Conservation (phyloP, 1,140 invertebrate species). For the Frieseomelitta varia region DNA sequence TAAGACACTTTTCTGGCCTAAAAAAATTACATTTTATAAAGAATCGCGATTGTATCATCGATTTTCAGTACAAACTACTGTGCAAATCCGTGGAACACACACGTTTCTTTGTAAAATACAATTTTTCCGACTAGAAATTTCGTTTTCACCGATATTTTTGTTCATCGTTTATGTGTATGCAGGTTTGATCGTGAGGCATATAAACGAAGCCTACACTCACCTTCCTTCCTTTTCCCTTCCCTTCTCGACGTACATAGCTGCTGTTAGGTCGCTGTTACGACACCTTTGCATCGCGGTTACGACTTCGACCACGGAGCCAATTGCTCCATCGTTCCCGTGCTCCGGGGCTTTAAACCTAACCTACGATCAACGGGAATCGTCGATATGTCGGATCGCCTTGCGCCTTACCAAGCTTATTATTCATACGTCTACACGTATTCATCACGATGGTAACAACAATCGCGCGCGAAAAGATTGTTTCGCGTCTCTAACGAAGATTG, state of each 20-base stretch:
- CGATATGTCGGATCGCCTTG: conserved; percentile 22
- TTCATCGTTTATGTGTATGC: not conserved
- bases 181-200: conserved; percentile 40
- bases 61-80: no score
- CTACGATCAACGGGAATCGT: conserved; percentile 25
- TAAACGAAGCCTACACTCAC: conserved; percentile 56
- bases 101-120: no score
- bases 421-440: not conserved
- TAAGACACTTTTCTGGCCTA: not conserved
- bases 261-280: conserved; percentile 53
- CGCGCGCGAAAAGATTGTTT: conserved; percentile 5
- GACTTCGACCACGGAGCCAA: conserved; percentile 14
- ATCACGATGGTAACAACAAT: not conserved
- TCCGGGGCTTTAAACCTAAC: not conserved
- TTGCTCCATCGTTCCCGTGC: conserved; percentile 19
- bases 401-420: not conserved
- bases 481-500: not conserved
- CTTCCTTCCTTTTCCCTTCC: conserved; percentile 66
- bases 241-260: conserved; percentile 38
- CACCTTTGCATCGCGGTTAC: conserved; percentile 41
- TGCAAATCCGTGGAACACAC: no score
- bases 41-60: no score
- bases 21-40: not conserved
- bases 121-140: no score
- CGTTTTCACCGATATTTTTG: not conserved